These are phyloP conservation scores for Rhogogaster chlorosoma DNA, from an alignment of 2,888 invertebrate species.

Conservation along the genomic window DNA sequence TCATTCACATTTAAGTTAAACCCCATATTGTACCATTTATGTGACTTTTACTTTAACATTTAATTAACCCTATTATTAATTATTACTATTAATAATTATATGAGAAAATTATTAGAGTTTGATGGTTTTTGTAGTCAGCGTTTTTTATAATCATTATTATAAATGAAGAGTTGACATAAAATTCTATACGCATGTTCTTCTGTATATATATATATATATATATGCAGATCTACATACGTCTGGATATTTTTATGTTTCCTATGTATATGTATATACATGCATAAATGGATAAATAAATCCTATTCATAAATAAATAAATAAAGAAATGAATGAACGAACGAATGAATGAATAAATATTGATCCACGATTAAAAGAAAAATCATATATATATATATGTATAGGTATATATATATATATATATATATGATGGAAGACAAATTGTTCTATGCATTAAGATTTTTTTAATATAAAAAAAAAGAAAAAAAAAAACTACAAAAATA, in stretches of 20 bases:
- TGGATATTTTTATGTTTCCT: constrained; percentile 32
- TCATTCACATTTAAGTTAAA: constrained; percentile 66
- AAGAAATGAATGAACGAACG: background rate
- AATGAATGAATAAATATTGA: constrained; percentile 7
- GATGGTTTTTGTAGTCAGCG: constrained; percentile 68
- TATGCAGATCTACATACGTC: constrained; percentile 47
- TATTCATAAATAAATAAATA: constrained; percentile 8
- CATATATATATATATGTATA: constrained; percentile 53
- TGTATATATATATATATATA: background rate
- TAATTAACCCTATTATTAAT: constrained; percentile 56
- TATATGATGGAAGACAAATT: constrained; percentile 61
- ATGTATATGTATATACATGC: constrained; percentile 41
- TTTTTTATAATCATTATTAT: constrained; percentile 65
- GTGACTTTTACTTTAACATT: constrained; percentile 64
- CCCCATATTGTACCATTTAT: constrained; percentile 67
- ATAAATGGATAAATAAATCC: constrained; percentile 36
- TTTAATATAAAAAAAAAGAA: constrained; percentile 68
- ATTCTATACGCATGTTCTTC: background rate
- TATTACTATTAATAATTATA: constrained; percentile 62
- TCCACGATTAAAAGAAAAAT: constrained; percentile 56
- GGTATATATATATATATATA: constrained; percentile 54
- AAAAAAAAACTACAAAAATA: constrained; percentile 52
- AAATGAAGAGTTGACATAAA: background rate
- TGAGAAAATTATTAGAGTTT: constrained; percentile 60
- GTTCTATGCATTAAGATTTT: constrained; percentile 75